Conservation (phyloP, 2,113 vertebrate species). For the Trichomycterus rosablanca region DNA sequence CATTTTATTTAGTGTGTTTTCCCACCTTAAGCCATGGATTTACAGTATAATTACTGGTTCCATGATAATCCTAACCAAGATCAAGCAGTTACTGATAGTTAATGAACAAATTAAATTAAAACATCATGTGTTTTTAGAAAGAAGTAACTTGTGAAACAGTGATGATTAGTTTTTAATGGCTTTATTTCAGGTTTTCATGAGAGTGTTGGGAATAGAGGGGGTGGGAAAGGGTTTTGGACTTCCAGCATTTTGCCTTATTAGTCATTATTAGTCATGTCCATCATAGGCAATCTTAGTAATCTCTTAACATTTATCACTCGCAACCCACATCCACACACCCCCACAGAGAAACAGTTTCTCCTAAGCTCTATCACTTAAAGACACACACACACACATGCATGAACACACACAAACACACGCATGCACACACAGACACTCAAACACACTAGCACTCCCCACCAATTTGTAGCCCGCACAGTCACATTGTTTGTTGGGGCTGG, state of each 20-base stretch:
- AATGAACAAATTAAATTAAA: no score
- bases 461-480: slow-evolving; percentile 97
- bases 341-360: slow-evolving; percentile 16
- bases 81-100: no score
- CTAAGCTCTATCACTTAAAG: slow-evolving; percentile 15
- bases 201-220: no score
- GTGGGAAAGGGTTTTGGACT: slow-evolving; percentile 49
- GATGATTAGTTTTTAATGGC: no score
- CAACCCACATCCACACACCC: slow-evolving; percentile 13
- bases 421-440: slow-evolving; percentile 23
- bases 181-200: no score
- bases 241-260: slow-evolving; percentile 49
- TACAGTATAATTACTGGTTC: no score
- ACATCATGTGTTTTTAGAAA: no score
- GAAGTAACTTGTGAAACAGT: no score
- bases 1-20: no score
- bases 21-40: no score
- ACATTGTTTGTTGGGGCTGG: slow-evolving; percentile 92
- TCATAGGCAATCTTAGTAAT: slow-evolving; percentile 85
- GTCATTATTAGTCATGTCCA: slow-evolving; percentile 91
- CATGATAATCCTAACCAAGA: no score
- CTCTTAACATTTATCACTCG: slow-evolving; percentile 54
- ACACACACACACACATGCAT: slow-evolving; percentile 42
- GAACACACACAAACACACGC: no score
- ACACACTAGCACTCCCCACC: slow-evolving; percentile 67